Evolutionary conservation across 2,888 invertebrate species (phyloP).

Genomic region (Pherbina coryleti): DNA sequence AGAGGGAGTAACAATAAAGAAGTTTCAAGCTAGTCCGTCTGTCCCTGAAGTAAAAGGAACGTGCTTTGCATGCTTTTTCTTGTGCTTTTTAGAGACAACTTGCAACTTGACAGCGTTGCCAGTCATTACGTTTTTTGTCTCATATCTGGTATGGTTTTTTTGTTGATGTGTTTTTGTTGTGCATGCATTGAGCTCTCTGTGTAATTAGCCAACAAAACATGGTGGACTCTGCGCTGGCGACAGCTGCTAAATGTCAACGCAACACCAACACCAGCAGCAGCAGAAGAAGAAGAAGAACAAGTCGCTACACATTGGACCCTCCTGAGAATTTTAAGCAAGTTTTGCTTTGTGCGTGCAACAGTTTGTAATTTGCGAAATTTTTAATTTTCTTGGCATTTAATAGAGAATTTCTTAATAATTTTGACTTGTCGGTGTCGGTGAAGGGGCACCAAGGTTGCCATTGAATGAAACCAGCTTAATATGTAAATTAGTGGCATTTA

Average conservation of each 20-base stretch:
- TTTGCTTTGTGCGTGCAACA: slow-evolving; percentile 46
- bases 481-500: slow-evolving; percentile 14
- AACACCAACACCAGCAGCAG: neutral
- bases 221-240: slow-evolving; percentile 6
- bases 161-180: neutral
- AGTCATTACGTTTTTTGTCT: neutral
- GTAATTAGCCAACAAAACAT: slow-evolving; percentile 44
- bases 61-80: slow-evolving; percentile 27
- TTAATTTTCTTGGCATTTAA: slow-evolving; percentile 5
- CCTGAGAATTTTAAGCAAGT: neutral
- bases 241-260: slow-evolving; percentile 33
- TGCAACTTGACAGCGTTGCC: slow-evolving; percentile 14
- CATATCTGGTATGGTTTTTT: neutral
- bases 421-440: neutral
- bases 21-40: slow-evolving; percentile 6
- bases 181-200: slow-evolving; percentile 32
- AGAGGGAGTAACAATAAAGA: slow-evolving; percentile 9
- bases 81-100: neutral
- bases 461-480: slow-evolving; percentile 11
- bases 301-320: neutral
- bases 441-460: neutral
- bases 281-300: neutral
- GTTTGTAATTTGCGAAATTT: slow-evolving; percentile 57
- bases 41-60: slow-evolving; percentile 3
- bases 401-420: slow-evolving; percentile 19